These are phyloP conservation scores for Melolontha melolontha DNA, from an alignment of 2,888 invertebrate genomes.

Conservation along the genomic window DNA sequence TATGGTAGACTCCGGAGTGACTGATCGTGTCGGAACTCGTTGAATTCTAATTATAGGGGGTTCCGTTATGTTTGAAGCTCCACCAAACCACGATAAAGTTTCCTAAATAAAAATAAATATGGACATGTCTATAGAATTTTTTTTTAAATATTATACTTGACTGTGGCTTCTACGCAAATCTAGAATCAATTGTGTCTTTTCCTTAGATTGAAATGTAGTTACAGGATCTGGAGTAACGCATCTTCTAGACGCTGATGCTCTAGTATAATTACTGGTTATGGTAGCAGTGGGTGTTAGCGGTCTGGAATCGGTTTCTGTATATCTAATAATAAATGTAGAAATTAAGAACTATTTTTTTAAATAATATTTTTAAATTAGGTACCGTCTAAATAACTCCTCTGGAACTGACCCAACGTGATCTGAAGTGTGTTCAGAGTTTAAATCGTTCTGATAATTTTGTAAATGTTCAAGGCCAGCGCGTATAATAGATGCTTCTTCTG, in stretches of 20 bases:
- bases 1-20: conserved; percentile 36
- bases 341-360: no score
- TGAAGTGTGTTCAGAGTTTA: conserved; percentile 8
- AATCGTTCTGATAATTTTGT: conserved; percentile 36
- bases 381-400: conserved; percentile 79
- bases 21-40: conserved; percentile 54
- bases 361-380: conserved; percentile 19
- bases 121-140: not conserved
- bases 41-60: conserved; percentile 62
- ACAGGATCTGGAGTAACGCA: conserved; percentile 81
- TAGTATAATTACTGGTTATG: conserved; percentile 77
- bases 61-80: conserved; percentile 61
- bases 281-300: conserved; percentile 86
- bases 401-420: conserved; percentile 74
- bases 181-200: conserved; percentile 77
- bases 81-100: conserved; percentile 68
- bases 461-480: conserved; percentile 57
- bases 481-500: conserved; percentile 63
- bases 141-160: conserved; percentile 66
- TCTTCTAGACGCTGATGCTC: conserved; percentile 74
- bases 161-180: conserved; percentile 78
- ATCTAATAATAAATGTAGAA: conserved; percentile 65
- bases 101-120: conserved; percentile 58
- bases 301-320: conserved; percentile 87
- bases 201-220: conserved; percentile 63